Percentiles rank a stretch among this genome's conserved stretches.
Conservation (phyloP, 2,797 vertebrate genomes). For the Trichosurus vulpecula region DNA sequence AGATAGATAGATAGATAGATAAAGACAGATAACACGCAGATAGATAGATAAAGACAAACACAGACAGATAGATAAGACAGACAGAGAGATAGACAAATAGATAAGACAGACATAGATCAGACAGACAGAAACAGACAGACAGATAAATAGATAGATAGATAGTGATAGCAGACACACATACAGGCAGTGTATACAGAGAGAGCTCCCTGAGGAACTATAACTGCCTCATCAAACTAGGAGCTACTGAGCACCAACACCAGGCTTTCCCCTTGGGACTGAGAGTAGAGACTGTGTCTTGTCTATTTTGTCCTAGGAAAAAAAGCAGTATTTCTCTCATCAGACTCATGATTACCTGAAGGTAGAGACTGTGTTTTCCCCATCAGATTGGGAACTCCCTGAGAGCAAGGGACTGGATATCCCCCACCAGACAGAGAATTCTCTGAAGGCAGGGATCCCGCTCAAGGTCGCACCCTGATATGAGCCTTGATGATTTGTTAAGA, state of each 20-base stretch:
- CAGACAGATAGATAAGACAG: too few relatives aligned
- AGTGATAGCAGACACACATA: too few relatives aligned
- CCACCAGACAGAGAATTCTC: background rate
- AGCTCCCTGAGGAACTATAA: background rate
- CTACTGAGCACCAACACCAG: background rate
- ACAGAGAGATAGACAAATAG: too few relatives aligned
- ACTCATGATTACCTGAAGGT: background rate
- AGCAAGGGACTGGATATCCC: background rate
- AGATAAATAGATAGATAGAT: background rate
- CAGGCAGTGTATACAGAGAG: too few relatives aligned
- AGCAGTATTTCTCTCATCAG: background rate
- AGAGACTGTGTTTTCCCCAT: background rate
- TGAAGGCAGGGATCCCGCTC: background rate
- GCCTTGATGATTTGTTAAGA: background rate
- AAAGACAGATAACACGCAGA: too few relatives aligned
- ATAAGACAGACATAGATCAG: background rate
- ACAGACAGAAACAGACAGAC: too few relatives aligned
- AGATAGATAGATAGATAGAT: too few relatives aligned
- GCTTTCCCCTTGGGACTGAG: background rate
- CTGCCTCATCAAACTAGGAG: background rate
- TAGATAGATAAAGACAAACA: background rate
- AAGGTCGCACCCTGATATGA: background rate
- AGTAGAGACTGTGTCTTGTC: background rate
- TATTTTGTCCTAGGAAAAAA: background rate
- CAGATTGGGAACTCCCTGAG: background rate